These are phyloP conservation scores for Campoletis raptor DNA, from an alignment of 2,888 invertebrate genomes.

Conservation along the genomic window DNA sequence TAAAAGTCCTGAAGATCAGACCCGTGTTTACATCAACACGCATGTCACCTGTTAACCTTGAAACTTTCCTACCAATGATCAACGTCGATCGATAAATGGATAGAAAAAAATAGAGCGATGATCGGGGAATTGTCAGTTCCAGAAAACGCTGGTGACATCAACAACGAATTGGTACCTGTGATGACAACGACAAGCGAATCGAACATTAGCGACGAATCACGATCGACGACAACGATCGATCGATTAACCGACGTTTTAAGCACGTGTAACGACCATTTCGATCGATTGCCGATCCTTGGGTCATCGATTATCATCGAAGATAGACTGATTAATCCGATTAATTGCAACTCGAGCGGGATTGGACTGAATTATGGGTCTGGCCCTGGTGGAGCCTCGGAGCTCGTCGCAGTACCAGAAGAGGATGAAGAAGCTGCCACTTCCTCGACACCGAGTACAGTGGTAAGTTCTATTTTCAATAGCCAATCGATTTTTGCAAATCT, in stretches of 20 bases:
- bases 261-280: constrained; percentile 60
- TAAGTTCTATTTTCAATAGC: constrained; percentile 82
- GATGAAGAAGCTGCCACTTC: constrained; percentile 88
- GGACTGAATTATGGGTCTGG: constrained; percentile 74
- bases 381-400: constrained; percentile 78
- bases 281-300: constrained; percentile 80
- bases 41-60: not conserved
- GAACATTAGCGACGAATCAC: constrained; percentile 43
- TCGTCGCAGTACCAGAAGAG: constrained; percentile 88
- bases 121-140: constrained; percentile 65
- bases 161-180: constrained; percentile 64
- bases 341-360: constrained; percentile 76
- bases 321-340: constrained; percentile 77
- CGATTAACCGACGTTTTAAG: constrained; percentile 73
- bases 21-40: not conserved
- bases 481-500: not conserved
- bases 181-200: constrained; percentile 57
- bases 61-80: not conserved
- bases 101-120: not conserved
- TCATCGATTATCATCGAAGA: constrained; percentile 84
- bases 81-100: not conserved
- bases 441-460: constrained; percentile 90
- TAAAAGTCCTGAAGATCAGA: not conserved
- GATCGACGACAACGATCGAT: constrained; percentile 40
- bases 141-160: constrained; percentile 74